A percentile compares a stretch with the other conserved stretches of the same genome.
These are phyloP conservation scores for Acleris laterana DNA, from an alignment of 2,888 invertebrate species.

Conservation along the genomic window DNA sequence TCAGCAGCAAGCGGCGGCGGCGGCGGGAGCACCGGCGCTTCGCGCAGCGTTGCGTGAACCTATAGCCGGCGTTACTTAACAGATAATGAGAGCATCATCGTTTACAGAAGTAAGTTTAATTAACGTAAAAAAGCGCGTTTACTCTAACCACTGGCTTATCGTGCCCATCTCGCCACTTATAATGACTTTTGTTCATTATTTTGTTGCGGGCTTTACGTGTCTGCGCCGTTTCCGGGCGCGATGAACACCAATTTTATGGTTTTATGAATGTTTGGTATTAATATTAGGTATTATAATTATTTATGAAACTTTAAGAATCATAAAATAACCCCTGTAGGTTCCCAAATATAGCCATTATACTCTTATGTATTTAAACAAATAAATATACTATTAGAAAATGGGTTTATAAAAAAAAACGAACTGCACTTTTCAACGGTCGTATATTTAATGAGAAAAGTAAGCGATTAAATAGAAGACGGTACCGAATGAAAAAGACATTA, in stretches of 20 bases:
- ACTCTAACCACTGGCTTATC: constrained; percentile 77
- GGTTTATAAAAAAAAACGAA: no score
- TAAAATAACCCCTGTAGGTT: not conserved
- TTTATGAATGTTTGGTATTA: constrained; percentile 65
- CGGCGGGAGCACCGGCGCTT: constrained; percentile 36
- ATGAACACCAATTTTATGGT: constrained; percentile 71
- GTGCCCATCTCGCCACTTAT: constrained; percentile 73
- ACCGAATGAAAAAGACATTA: no score
- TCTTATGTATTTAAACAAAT: no score
- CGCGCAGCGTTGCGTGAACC: constrained; percentile 66
- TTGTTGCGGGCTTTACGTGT: constrained; percentile 70
- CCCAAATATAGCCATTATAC: no score
- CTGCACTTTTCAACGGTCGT: no score
- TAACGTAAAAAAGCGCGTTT: constrained; percentile 83
- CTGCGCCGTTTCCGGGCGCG: constrained; percentile 70
- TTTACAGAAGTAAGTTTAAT: constrained; percentile 82
- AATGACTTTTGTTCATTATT: constrained; percentile 83
- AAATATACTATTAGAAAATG: no score
- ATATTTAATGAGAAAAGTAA: no score
- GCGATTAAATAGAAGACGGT: no score
- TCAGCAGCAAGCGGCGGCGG: not conserved
- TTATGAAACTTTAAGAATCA: not conserved
- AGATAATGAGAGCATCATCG: constrained; percentile 77
- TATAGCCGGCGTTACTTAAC: constrained; percentile 61
- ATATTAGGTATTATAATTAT: not conserved